A percentile compares a stretch with the other conserved stretches of the same genome.
phyloP scores from a whole-genome alignment of 2,113 vertebrate genomes.

The Arothron firmamentum region DNA sequence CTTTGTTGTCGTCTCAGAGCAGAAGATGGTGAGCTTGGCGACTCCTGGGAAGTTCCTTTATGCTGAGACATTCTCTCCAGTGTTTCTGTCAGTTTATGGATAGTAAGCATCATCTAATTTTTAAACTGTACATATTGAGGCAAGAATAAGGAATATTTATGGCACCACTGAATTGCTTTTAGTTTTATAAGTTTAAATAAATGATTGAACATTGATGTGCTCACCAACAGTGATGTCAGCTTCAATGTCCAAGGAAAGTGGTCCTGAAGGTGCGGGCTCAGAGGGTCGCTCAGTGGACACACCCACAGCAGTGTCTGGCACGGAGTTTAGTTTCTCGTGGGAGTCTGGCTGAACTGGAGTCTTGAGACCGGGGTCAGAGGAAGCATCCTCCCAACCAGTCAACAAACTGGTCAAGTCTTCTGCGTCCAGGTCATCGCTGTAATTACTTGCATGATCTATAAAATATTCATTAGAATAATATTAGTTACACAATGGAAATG shows the following conservation, averaged over 20 bases:
- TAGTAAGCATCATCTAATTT: neutral
- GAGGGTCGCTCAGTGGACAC: constrained; percentile 53
- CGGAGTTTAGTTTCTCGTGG: constrained; percentile 43
- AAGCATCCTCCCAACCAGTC: constrained; percentile 89
- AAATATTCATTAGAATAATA: constrained; percentile 2
- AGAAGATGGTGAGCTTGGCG: constrained; percentile 57
- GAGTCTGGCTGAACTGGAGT: constrained; percentile 11
- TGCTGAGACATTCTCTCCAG: constrained; percentile 50
- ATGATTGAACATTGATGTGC: neutral
- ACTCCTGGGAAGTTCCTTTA: constrained; percentile 22
- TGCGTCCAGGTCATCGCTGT: constrained; percentile 86
- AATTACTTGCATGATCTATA: constrained; percentile 84
- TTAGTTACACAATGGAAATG: neutral
- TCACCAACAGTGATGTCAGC: constrained; percentile 87
- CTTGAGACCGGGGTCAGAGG: constrained; percentile 69
- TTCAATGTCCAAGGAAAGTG: constrained; percentile 84
- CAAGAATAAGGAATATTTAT: neutral
- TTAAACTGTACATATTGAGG: neutral
- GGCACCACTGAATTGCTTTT: neutral
- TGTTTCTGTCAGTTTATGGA: constrained; percentile 31
- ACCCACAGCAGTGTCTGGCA: constrained; percentile 45
- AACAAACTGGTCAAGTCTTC: constrained; percentile 87
- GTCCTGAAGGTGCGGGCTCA: constrained; percentile 37
- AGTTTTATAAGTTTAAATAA: neutral
- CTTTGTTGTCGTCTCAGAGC: constrained; percentile 60